phyloP scores from a whole-genome alignment of 2,888 invertebrate genomes.

The Meloe dianella region DNA sequence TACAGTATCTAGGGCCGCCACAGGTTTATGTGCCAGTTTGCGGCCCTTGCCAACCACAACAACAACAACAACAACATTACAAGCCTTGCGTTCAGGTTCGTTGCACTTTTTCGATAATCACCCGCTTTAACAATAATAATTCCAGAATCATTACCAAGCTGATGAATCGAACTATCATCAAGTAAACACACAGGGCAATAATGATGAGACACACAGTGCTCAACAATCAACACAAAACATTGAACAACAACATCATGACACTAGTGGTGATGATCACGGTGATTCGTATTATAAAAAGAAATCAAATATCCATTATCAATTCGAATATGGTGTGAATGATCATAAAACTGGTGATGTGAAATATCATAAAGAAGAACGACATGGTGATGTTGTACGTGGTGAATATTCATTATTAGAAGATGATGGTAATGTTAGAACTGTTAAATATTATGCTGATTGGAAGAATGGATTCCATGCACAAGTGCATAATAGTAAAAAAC shows the following conservation, averaged over 20 bases:
- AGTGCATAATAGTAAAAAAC: conserved; percentile 63
- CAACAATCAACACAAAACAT: conserved; percentile 20
- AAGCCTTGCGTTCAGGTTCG: background rate
- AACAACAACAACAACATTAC: background rate
- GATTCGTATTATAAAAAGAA: conserved; percentile 31
- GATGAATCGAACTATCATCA: background rate
- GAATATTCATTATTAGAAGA: conserved; percentile 66
- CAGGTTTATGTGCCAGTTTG: conserved; percentile 24
- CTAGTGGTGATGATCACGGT: background rate
- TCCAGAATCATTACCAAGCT: conserved; percentile 13
- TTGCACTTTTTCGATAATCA: background rate
- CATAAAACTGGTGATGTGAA: conserved; percentile 77
- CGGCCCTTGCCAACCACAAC: conserved; percentile 4
- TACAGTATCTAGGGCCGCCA: conserved; percentile 1
- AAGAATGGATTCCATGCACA: conserved; percentile 79
- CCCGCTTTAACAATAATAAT: background rate
- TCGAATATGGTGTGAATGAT: conserved; percentile 76
- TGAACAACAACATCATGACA: conserved; percentile 21
- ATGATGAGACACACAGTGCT: conserved; percentile 13
- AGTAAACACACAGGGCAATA: too few relatives aligned
- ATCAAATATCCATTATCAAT: conserved; percentile 63
- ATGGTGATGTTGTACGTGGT: conserved; percentile 76
- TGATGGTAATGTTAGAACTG: conserved; percentile 76
- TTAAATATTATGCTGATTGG: conserved; percentile 79
- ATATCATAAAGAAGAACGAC: conserved; percentile 74